Evolutionary conservation across 2,113 vertebrate species (phyloP).

Genomic region (Spheniscus mendiculus): DNA sequence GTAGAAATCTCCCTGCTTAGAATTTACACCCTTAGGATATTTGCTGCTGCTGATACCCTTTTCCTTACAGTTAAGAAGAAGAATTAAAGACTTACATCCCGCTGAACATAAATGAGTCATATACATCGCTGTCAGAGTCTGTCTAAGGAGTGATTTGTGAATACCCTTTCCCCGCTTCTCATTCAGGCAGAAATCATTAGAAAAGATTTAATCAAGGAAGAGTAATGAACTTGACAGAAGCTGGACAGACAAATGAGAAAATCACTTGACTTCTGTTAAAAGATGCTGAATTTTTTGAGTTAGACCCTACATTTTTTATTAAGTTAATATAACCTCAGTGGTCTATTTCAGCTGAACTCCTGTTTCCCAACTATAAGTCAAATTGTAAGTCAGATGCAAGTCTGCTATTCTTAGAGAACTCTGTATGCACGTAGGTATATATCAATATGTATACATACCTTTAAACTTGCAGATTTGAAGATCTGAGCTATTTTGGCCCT

Average conservation of each 20-base stretch:
- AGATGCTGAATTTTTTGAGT: background rate
- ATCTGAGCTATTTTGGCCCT: background rate
- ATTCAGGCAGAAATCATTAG: constrained; percentile 13
- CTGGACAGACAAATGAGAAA: constrained; percentile 6
- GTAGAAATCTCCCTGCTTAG: background rate
- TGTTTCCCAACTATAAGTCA: background rate
- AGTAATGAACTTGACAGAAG: constrained; percentile 27
- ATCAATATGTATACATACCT: background rate
- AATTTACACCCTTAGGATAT: background rate
- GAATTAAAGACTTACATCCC: background rate
- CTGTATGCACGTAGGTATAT: background rate
- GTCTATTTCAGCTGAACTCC: background rate
- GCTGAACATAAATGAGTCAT: constrained; percentile 3
- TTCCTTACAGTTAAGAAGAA: background rate
- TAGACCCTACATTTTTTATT: background rate
- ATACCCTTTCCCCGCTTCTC: background rate
- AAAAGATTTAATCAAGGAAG: constrained; percentile 47
- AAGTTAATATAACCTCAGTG: background rate
- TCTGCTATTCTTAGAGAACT: background rate
- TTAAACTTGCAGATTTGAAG: background rate
- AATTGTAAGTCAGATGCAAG: background rate
- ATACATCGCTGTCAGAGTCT: background rate
- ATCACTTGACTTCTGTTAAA: background rate
- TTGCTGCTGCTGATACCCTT: background rate
- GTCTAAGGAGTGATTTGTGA: background rate